Conservation (phyloP, 1,140 invertebrate genomes). For the Habropoda laboriosa region DNA sequence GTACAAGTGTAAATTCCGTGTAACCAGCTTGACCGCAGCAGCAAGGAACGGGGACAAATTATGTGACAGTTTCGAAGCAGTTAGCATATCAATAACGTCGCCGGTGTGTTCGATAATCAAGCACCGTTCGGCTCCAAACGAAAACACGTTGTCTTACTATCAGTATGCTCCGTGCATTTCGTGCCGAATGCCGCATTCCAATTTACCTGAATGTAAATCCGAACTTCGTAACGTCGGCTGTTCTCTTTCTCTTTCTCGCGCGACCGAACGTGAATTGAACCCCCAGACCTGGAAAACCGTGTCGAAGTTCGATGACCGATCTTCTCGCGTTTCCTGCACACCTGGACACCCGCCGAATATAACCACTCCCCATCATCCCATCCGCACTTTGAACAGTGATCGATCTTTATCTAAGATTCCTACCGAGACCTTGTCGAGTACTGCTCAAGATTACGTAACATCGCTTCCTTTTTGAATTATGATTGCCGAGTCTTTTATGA, state of each 20-base stretch:
- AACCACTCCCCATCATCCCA: not conserved
- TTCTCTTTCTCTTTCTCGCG: no score
- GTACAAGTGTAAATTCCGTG: not conserved
- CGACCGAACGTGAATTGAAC: constrained; percentile 22
- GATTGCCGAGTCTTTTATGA: no score
- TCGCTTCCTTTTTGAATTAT: no score
- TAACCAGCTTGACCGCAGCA: not conserved
- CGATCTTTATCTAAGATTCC: not conserved
- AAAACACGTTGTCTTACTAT: constrained; percentile 29
- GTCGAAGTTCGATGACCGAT: constrained; percentile 37
- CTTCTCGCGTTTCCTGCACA: not conserved
- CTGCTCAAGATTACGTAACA: no score
- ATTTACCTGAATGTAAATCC: constrained; percentile 45
- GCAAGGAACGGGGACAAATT: constrained; percentile 13
- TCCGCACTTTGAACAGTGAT: no score
- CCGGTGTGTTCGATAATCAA: constrained; percentile 13
- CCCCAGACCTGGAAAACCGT: not conserved
- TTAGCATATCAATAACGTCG: constrained; percentile 37
- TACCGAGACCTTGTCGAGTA: not conserved
- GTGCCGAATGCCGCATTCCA: constrained; percentile 25
- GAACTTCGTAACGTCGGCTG: constrained; percentile 22
- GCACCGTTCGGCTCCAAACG: not conserved
- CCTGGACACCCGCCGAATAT: not conserved
- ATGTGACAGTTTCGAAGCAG: constrained; percentile 8
- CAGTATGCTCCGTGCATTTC: constrained; percentile 7